phyloP scores from a whole-genome alignment of 2,797 vertebrate genomes.

The Pteronotus mesoamericanus region DNA sequence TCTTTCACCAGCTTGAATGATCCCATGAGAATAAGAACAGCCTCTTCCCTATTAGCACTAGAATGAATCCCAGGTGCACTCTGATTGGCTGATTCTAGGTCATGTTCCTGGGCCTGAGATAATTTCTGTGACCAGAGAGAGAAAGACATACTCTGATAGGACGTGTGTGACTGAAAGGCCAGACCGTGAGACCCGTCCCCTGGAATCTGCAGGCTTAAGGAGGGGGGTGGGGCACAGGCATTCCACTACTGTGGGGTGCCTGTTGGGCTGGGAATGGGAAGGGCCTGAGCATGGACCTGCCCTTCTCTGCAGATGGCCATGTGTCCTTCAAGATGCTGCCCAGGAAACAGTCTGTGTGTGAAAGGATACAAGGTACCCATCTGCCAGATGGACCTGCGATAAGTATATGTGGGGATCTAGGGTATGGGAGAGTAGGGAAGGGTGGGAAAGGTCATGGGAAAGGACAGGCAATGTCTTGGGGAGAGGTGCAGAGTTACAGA shows the following conservation, averaged over 20 bases:
- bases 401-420: background rate
- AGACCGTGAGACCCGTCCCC: background rate
- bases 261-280: background rate
- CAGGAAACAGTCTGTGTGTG: background rate
- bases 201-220: background rate
- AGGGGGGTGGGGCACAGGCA: background rate
- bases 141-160: background rate
- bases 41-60: background rate
- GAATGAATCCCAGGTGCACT: background rate
- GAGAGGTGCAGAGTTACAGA: background rate
- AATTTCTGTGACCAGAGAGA: background rate
- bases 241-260: too few species aligned
- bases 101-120: background rate
- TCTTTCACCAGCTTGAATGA: background rate
- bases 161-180: background rate
- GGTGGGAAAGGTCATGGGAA: background rate
- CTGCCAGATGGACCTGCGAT: background rate
- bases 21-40: background rate
- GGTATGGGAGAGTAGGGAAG: background rate
- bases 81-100: background rate
- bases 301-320: background rate
- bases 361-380: background rate
- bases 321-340: constrained; percentile 65
- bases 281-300: background rate
- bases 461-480: background rate